phyloP scores from a whole-genome alignment of 1,140 invertebrate genomes.

The Drosophila bocqueti region DNA sequence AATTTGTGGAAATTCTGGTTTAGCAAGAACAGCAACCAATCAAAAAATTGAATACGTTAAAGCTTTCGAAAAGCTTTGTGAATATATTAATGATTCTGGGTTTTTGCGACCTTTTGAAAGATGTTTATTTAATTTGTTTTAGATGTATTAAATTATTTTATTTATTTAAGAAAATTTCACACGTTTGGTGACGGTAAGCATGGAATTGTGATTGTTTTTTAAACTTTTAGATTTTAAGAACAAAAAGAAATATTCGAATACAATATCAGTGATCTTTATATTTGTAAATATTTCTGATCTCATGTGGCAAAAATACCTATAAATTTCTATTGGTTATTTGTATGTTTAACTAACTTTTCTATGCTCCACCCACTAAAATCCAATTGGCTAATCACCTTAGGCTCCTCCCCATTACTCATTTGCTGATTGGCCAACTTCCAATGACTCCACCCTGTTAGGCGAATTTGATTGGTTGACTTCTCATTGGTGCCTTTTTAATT shows the following conservation, averaged over 20 bases:
- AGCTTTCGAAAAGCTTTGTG: constrained; percentile 14
- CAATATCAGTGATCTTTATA: background rate
- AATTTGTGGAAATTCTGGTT: background rate
- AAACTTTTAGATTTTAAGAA: background rate
- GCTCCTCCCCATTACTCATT: background rate
- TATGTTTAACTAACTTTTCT: background rate
- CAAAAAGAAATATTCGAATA: background rate
- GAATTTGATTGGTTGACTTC: background rate
- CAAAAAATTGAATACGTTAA: background rate
- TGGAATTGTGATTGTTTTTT: background rate
- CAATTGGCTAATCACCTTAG: background rate
- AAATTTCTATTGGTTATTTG: too few relatives aligned
- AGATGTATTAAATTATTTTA: too few relatives aligned
- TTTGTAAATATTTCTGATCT: background rate
- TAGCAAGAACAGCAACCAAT: constrained; percentile 21
- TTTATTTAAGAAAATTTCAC: background rate
- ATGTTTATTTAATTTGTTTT: background rate
- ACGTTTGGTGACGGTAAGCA: background rate
- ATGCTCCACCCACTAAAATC: background rate
- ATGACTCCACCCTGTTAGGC: background rate
- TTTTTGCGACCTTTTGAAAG: background rate
- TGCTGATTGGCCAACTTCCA: background rate
- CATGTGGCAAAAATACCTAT: too few relatives aligned
- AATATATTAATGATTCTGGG: background rate
- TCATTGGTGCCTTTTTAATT: constrained; percentile 2